phyloP scores from a whole-genome alignment of 2,797 vertebrate species.

The Anguilla anguilla region DNA sequence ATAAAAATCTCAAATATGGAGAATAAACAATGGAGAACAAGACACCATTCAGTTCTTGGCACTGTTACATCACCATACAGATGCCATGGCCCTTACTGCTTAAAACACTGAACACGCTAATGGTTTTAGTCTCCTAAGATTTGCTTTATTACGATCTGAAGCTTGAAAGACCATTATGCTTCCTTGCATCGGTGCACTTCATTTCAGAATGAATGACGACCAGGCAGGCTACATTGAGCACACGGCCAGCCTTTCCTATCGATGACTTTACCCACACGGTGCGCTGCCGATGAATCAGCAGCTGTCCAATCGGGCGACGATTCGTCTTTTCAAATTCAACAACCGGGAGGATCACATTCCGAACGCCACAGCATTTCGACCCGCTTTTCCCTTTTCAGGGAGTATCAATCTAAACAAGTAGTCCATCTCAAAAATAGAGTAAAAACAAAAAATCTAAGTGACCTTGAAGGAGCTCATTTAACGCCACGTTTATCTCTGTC shows the following conservation, averaged over 20 bases:
- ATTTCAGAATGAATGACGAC: background rate
- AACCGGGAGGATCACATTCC: conserved; percentile 33
- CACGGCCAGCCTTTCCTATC: background rate
- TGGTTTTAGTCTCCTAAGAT: background rate
- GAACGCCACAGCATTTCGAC: conserved; percentile 41
- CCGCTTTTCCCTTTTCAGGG: conserved; percentile 44
- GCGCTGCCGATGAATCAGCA: conserved; percentile 9
- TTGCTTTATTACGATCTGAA: background rate
- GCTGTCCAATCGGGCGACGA: conserved; percentile 28
- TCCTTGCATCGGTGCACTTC: background rate
- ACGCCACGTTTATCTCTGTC: conserved; percentile 42
- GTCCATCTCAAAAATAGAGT: conserved; percentile 12
- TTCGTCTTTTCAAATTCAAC: conserved; percentile 43
- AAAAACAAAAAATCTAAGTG: conserved; percentile 43
- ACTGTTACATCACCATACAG: background rate
- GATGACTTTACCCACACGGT: background rate
- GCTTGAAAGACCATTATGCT: background rate
- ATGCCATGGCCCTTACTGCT: background rate
- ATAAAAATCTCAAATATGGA: background rate
- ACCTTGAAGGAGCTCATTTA: conserved; percentile 42
- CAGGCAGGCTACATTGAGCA: too few species aligned
- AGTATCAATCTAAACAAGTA: conserved; percentile 41
- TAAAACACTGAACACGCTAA: conserved; percentile 8
- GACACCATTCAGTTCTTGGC: conserved; percentile 19
- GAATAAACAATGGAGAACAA: background rate